A percentile compares a stretch with the other conserved stretches of the same genome.
Evolutionary conservation across 2,113 vertebrate genomes (phyloP).

Genomic region (Diphyllodes magnificus): DNA sequence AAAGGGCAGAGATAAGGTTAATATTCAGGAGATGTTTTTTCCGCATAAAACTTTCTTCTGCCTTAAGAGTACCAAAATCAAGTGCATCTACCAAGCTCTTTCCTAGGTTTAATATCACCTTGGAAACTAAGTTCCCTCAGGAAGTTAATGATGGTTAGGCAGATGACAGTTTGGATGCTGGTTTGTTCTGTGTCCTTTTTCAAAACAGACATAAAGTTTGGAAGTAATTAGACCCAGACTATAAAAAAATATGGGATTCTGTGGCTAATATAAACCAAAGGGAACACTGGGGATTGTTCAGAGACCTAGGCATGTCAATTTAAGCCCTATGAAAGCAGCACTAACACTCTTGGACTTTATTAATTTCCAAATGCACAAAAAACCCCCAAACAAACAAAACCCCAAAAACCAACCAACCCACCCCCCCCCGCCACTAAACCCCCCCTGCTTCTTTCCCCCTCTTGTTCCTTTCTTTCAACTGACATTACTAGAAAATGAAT

Average conservation of each 20-base stretch:
- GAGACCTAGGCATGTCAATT: background rate
- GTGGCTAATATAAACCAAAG: background rate
- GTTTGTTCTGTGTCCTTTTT: background rate
- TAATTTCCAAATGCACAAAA: background rate
- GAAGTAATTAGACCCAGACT: background rate
- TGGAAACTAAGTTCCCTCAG: background rate
- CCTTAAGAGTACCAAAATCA: background rate
- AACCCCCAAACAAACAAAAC: accelerated
- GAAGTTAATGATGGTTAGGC: background rate
- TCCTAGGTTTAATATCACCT: background rate
- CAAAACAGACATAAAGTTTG: background rate
- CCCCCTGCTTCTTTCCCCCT: background rate
- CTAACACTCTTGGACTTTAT: background rate
- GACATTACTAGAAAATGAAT: background rate
- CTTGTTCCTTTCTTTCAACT: background rate
- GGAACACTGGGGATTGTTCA: background rate
- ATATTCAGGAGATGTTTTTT: background rate
- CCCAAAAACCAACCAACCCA: no score
- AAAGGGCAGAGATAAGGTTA: background rate
- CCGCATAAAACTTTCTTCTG: background rate
- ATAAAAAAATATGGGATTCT: background rate
- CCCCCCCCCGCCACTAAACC: background rate
- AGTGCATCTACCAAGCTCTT: background rate
- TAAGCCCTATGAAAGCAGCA: background rate
- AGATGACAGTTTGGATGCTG: background rate